Evolutionary conservation across 1,140 invertebrate species (phyloP).

Genomic region (Drosophila serrata): DNA sequence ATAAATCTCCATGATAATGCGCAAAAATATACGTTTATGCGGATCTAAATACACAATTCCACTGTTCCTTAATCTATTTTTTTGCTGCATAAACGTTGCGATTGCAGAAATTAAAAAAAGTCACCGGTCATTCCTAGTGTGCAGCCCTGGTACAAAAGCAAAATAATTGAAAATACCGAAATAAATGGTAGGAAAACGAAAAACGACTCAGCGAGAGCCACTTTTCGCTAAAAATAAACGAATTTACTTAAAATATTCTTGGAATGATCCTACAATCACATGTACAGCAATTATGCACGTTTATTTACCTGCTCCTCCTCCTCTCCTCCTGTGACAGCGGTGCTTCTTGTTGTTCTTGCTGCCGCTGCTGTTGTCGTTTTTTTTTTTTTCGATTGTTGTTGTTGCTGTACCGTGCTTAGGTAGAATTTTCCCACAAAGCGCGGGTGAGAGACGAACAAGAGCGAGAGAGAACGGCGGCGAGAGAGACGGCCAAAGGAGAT

Average conservation of each 20-base stretch:
- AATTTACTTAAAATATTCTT: slow-evolving; percentile 58
- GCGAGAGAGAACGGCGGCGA: slow-evolving; percentile 13
- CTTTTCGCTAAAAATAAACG: slow-evolving; percentile 69
- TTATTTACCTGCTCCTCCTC: slow-evolving; percentile 49
- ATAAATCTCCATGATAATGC: slow-evolving; percentile 6
- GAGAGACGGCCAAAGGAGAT: slow-evolving; percentile 16
- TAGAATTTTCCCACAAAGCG: slow-evolving; percentile 45
- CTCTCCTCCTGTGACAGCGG: slow-evolving; percentile 10
- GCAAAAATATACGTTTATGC: slow-evolving; percentile 21
- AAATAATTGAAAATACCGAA: slow-evolving; percentile 74
- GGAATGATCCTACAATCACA: slow-evolving; percentile 50
- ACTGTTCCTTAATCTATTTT: background rate
- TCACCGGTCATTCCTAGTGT: slow-evolving; percentile 50
- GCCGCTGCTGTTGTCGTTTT: slow-evolving; percentile 10
- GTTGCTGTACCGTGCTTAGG: slow-evolving; percentile 39
- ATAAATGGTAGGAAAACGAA: slow-evolving; percentile 64
- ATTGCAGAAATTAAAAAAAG: slow-evolving; percentile 11
- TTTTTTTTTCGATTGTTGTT: background rate
- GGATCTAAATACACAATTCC: background rate
- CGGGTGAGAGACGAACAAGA: slow-evolving; percentile 5
- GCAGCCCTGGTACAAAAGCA: slow-evolving; percentile 60
- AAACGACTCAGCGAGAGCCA: slow-evolving; percentile 46
- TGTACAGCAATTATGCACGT: slow-evolving; percentile 50
- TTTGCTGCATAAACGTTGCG: slow-evolving; percentile 33
- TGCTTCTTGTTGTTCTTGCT: slow-evolving; percentile 5